These are phyloP conservation scores for Columba livia DNA, from an alignment of 2,113 vertebrate species.

Conservation along the genomic window DNA sequence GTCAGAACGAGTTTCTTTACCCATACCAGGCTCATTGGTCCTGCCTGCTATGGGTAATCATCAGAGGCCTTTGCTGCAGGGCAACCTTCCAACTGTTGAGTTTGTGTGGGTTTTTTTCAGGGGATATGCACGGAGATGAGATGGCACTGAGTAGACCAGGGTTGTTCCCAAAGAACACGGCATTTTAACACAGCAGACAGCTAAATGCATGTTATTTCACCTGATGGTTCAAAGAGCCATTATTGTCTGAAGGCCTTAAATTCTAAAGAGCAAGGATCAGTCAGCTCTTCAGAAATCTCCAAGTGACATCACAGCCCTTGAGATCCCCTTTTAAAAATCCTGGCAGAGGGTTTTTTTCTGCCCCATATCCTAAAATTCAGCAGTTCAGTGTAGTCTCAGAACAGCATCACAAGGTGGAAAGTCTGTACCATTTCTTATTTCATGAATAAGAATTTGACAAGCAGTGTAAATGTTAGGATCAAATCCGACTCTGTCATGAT, in stretches of 20 bases:
- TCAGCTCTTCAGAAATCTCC: not conserved
- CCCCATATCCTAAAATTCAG: not conserved
- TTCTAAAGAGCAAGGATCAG: not conserved
- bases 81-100: rapidly evolving
- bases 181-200: not conserved
- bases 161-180: not conserved
- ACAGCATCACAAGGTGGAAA: not conserved
- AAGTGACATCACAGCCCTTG: not conserved
- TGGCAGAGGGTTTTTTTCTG: not conserved
- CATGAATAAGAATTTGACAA: not conserved
- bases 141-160: not conserved
- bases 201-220: not conserved
- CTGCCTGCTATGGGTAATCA: not conserved
- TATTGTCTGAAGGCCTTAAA: not conserved
- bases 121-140: not conserved
- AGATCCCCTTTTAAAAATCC: not conserved
- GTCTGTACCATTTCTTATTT: not conserved
- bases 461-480: not conserved
- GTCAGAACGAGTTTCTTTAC: not conserved
- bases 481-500: not conserved
- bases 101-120: rapidly evolving
- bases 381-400: not conserved
- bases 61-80: not conserved
- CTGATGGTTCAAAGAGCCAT: not conserved
- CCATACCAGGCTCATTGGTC: not conserved